Base-by-base conservation (phyloP, 2,888 invertebrate species). In the Melanostoma mellinum region DNA sequence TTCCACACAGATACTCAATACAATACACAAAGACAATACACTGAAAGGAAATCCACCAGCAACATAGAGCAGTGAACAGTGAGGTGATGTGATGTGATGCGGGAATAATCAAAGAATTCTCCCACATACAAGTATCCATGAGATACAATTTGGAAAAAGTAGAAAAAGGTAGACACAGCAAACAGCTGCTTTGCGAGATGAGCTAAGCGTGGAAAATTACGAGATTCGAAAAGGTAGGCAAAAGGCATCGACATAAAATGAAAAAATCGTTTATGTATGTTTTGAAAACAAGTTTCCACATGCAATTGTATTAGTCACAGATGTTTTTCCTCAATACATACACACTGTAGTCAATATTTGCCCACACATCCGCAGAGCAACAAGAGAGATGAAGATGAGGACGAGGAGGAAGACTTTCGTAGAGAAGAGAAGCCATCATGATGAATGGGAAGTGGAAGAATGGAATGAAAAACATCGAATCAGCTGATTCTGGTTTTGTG, bases 391-490 rank as follows among this genome's bases (percentile, higher is more conserved):
- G 44, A 69, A 77, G 71, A 78, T 72, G 63, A 44, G n/a, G n/a
- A n/a, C n/a, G 8, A 69, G 32, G 40, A 71, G 48, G 8, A 9
- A 46, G 36, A 6, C 42, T 4, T 6, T 32, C 20, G n/a, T 32
- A 4, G 4, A 10, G 38, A 20, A n/a, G 56, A 36, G 50, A 58
- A n/a, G 10, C 30, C 38, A 33, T 5, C 20, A 20, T 20, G 55
- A 76, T 48, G 50, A 80, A 81, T 44, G 36, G 4, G 53, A 67
- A 52, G 32, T 63, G 61, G 3, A 44, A 20, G 63, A 82, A 77
- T 35, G 69, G 42, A 77, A 73, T 74, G 84, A 79, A 84, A 84
- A 84, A 84, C 84, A 84, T 84, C 78, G 84, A 74, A 84, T 75
- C 84, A 84, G 84, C 84, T 84, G 84, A 61, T 84, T 69, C 50